Base-by-base conservation (phyloP, 2,113 vertebrate genomes). In the Ctenomys sociabilis region DNA sequence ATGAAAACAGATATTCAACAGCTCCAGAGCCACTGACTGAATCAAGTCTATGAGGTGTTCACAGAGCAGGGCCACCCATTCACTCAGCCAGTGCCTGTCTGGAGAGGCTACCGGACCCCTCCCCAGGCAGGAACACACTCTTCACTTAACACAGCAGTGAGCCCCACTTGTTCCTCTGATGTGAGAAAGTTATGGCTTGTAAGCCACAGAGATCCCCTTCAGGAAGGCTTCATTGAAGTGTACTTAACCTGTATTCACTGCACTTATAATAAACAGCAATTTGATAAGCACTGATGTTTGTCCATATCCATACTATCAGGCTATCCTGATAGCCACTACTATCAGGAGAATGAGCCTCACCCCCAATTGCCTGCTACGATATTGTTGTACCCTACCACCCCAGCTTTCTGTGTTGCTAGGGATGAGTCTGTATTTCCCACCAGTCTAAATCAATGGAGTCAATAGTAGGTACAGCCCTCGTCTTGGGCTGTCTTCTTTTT, bases 351-450 rank as follows among this genome's bases (percentile, higher is more conserved):
- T 12, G 66, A 88, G 10, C 52, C 11, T 40, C 0, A 10, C 8
- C 14, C 21, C 17, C 1, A 32, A 40, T 30, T 84, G 57, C 59
- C 16, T 57, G 0, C 2, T 35, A 32, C 6, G 59, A 9, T 64
- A 7, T 37, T 52, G 45, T 49, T 83, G 26, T 83, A 72, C 43
- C 24, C 37, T 30, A 37, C 12, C 7, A 2, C 87, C 68, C 16
- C 68, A 70, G 2, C 2, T 5, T 37, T 52, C 26, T 4, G 14
- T 30, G 37, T 57, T 43, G 54, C 49, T 78, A 78, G 91, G 73
- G 91, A 78, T 89, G 75, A 70, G 57, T 82, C 24, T 82, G 59
- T 13, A 28, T 40, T 91, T 96, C 73, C 17, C n/a, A 40, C 35
- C 52, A 63, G n/a, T 61, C 45, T 77, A 64, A 32, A 32, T 63